A percentile compares a stretch with the other conserved stretches of the same genome.
These are phyloP conservation scores for Cerceris rybyensis DNA, from an alignment of 2,888 invertebrate species.

Conservation along the genomic window DNA sequence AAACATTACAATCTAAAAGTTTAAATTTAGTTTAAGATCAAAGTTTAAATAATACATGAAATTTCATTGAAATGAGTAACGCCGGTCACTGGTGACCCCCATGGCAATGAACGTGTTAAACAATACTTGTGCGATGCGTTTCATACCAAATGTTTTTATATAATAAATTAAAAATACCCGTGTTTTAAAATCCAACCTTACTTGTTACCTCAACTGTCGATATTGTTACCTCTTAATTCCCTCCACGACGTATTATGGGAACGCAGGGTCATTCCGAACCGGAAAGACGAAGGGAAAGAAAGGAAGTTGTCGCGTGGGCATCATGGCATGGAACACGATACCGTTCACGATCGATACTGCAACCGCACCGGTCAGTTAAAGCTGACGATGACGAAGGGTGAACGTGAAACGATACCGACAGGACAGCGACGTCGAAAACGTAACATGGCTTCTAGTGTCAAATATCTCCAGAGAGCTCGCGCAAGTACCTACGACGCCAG, in stretches of 20 bases:
- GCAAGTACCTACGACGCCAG: conserved; percentile 23
- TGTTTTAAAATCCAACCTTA: too few relatives aligned
- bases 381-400: conserved; percentile 49
- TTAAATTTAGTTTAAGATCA: too few relatives aligned
- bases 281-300: conserved; percentile 38
- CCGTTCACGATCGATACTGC: conserved; percentile 56
- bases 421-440: conserved; percentile 43
- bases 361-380: conserved; percentile 39
- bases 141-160: too few relatives aligned
- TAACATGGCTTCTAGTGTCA: conserved; percentile 66
- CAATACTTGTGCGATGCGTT: too few relatives aligned
- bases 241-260: background rate
- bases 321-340: conserved; percentile 53
- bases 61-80: too few relatives aligned
- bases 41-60: too few relatives aligned
- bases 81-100: too few relatives aligned
- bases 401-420: conserved; percentile 39
- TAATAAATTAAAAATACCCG: too few relatives aligned
- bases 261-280: conserved; percentile 15
- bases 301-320: conserved; percentile 57
- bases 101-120: too few relatives aligned
- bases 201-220: too few relatives aligned
- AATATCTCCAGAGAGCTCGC: conserved; percentile 56
- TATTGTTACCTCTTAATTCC: too few relatives aligned
- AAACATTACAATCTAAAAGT: too few relatives aligned